Base-by-base conservation (phyloP, 2,888 invertebrate species). In the Melanostoma scalare region DNA sequence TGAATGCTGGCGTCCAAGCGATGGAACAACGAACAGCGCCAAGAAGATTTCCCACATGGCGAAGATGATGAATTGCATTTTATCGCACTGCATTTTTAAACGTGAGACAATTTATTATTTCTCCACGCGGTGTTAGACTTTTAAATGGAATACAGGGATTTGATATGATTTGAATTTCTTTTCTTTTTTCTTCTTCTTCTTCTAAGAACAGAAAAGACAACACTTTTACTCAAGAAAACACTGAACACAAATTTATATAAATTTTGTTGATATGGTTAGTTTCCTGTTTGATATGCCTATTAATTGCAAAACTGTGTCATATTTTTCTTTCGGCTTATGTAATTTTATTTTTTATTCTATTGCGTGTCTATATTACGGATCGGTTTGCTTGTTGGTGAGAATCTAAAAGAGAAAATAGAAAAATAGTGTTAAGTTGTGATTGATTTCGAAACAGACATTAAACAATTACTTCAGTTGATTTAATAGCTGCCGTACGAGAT, bases 31-130 rank as follows among this genome's bases (percentile, higher is more conserved):
- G 86, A 87, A 87, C 71, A 89, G 86, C 55, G 86, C 87, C 87
- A 90, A 89, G 88, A 89, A 90, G 89, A 89, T 89, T 88, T 89
- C 89, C 90, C 89, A 90, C 88, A 89, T 89, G 89, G 89, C 89
- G 88, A 90, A 88, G 87, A 89, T 89, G 88, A 89, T 88, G 87
- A 90, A 90, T 89, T 90, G 89, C 89, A 89, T 89, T 90, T 90
- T 90, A 89, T 90, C 88, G 87, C 89, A 90, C 88, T 90, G 90
- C 89, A 89, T 90, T 90, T 88, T 88, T 82, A 67, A 68, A 9
- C 2, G 1, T 20, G 6, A 10, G 6, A 31, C 4, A 30, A 10
- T 50, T 40, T 50, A 40, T 60, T 10, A 33, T 52, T 30, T 58
- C n/a, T 35, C n/a, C 5, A n/a, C 20, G 20, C 20, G 20, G 20